Base-by-base conservation (phyloP, 2,113 vertebrate genomes). In the Caranx ignobilis region DNA sequence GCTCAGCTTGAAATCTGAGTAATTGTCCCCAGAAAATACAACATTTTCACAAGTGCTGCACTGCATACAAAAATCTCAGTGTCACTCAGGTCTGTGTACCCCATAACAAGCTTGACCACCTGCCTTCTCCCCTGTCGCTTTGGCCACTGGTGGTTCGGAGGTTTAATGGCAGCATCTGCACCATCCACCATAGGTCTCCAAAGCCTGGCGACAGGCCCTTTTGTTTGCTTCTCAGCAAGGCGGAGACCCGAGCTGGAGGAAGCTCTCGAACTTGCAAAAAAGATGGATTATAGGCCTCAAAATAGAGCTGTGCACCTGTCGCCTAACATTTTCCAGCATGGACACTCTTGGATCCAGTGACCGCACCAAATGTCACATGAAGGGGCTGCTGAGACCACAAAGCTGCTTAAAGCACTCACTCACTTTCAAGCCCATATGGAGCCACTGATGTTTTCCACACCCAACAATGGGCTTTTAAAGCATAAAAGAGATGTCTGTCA, bases 231-330 rank as follows among this genome's bases (percentile, higher is more conserved):
- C 81, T 69, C 82, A 76, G 88, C 66, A 71, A 61, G 87, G 82
- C 19, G 13, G 35, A 32, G 21, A 76, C 65, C 54, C 6, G 6
- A 87, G 75, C 77, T 68, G 74, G 41, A 79, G 76, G 79, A 89
- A 54, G 64, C 68, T 71, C 74, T 83, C 63, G 74, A 82, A 84
- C 66, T 66, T 59, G 43, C 34, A 56, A 78, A 68, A 82, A 76
- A 90, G 77, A 88, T 79, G 81, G 83, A 91, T 89, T 84, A 78
- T 3, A 0, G 52, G 50, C 52, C 81, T 70, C 59, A 75, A 80
- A 90, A 91, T 77, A 88, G 82, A 77, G 60, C 43, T 12, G 81
- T 66, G 66, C 89, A 90, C 75, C 87, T 92, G 90, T 75, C 79
- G 19, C 21, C 59, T 79, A 81, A 83, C 75, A 74, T 87, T 87